Evolutionary conservation across 2,113 vertebrate species (phyloP), one percentile per base, ranked within the genome.

Genomic region (Turnix velox): DNA sequence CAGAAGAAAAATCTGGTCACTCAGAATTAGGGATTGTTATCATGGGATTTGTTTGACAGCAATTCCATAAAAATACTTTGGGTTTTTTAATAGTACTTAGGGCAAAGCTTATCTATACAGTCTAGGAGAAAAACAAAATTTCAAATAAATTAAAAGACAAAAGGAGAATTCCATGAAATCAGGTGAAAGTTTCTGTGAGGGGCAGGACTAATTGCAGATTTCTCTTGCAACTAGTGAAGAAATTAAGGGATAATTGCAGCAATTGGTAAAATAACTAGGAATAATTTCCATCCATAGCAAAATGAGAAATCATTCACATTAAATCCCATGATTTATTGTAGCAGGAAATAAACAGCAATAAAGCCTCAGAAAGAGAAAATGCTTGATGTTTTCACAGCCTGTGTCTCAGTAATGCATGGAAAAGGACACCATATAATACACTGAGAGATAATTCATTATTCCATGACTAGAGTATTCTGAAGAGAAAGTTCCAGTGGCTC

Each of bases 171-270:
- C 91, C 58, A 80, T 51, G 67, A 92, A 87, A 93, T 94, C 59
- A 91, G 74, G 78, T 66, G 84, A 91, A 58, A 42, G 69, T 59
- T 89, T 77, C 92, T 85, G 31, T 66, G 71, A 92, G 77, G 54
- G 88, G 63, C 91, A 76, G 82, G 73, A 85, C 73, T 89, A 92
- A 95, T 13, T 83, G 91, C 67, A 76, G 46, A 92, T 84, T 91
- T 92, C 71, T 76, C 35, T 37, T 77, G 78, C 42, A 87, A 42
- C 51, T 33, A 48, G 58, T 40, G 74, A 73, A 80, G 67, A 87
- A 94, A 94, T 87, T n/a, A 73, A 92, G 55, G 52, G 54, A 43
- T 76, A 82, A 95, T 76, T 95, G 92, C 37, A 91, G 67, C 65
- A 92, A 74, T 42, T 6, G 11, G 87, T 84, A 79, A 91, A 94